phyloP scores from a whole-genome alignment of 2,888 invertebrate genomes.

The Ophioninae sp. region DNA sequence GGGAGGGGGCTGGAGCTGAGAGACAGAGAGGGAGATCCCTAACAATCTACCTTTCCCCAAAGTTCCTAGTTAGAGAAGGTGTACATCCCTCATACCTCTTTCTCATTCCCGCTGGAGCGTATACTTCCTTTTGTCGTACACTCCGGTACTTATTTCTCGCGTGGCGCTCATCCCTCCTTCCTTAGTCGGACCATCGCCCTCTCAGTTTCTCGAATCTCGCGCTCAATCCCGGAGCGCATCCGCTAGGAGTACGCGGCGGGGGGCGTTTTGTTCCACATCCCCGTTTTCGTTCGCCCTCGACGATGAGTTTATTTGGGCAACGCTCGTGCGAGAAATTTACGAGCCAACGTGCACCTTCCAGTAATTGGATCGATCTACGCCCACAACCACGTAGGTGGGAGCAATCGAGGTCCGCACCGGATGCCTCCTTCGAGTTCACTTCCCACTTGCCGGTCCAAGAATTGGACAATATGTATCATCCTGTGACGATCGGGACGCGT shows the following conservation, averaged over 20 bases:
- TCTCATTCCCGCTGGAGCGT: constrained; percentile 6
- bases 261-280: neutral
- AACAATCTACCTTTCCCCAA: constrained; percentile 55
- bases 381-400: neutral
- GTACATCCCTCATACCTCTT: constrained; percentile 31
- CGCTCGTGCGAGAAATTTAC: neutral
- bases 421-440: too few species aligned
- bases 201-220: constrained; percentile 11
- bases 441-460: too few species aligned
- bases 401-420: neutral
- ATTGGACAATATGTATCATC: too few species aligned
- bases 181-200: constrained; percentile 17
- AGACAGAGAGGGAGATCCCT: constrained; percentile 10
- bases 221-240: constrained; percentile 17
- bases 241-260: neutral
- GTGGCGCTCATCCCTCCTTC: constrained; percentile 32
- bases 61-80: constrained; percentile 42
- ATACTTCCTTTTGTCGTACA: constrained; percentile 39
- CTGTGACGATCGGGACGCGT: too few species aligned
- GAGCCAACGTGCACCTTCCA: neutral
- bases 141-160: constrained; percentile 38
- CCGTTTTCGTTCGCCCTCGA: neutral
- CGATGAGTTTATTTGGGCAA: neutral
- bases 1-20: neutral
- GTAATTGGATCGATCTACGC: neutral